Percentiles rank a stretch among this genome's conserved stretches.
Conservation (phyloP, 1,140 invertebrate species). For the Yoshiicerus persimilis region DNA sequence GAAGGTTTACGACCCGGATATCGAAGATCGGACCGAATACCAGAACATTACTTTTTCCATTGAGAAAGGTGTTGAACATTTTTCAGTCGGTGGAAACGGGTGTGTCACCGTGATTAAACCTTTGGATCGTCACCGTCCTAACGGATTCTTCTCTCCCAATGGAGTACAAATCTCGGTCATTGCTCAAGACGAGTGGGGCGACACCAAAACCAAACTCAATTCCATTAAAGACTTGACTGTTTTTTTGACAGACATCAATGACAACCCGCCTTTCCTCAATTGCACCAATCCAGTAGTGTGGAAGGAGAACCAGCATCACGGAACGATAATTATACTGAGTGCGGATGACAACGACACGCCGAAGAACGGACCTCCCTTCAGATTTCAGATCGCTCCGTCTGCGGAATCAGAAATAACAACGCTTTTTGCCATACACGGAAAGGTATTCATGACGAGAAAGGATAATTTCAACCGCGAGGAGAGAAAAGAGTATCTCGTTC, state of each 20-base stretch:
- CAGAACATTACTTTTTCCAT: conserved; percentile 77
- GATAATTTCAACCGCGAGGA: conserved; percentile 85
- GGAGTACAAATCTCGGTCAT: conserved; percentile 78
- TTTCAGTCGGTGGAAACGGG: conserved; percentile 70
- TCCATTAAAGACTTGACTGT: conserved; percentile 71
- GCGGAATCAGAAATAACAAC: conserved; percentile 67
- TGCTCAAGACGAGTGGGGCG: conserved; percentile 77
- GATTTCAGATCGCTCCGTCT: conserved; percentile 67
- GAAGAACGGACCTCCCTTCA: conserved; percentile 78
- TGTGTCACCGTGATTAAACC: conserved; percentile 74
- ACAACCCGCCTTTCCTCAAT: conserved; percentile 82
- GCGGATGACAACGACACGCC: conserved; percentile 76
- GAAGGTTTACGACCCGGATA: conserved; percentile 81
- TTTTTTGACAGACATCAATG: conserved; percentile 79
- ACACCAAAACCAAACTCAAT: conserved; percentile 60
- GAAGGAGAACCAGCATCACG: conserved; percentile 73
- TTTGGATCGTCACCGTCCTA: conserved; percentile 82
- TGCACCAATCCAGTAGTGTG: conserved; percentile 76
- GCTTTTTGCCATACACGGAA: conserved; percentile 69
- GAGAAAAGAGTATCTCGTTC: conserved; percentile 80
- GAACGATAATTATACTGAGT: conserved; percentile 66
- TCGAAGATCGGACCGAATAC: conserved; percentile 68
- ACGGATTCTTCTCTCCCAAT: conserved; percentile 66
- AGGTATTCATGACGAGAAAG: conserved; percentile 11
- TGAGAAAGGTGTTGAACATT: conserved; percentile 64